phyloP scores from a whole-genome alignment of 2,888 invertebrate genomes.

The Mesorhabditis spiculigera region DNA sequence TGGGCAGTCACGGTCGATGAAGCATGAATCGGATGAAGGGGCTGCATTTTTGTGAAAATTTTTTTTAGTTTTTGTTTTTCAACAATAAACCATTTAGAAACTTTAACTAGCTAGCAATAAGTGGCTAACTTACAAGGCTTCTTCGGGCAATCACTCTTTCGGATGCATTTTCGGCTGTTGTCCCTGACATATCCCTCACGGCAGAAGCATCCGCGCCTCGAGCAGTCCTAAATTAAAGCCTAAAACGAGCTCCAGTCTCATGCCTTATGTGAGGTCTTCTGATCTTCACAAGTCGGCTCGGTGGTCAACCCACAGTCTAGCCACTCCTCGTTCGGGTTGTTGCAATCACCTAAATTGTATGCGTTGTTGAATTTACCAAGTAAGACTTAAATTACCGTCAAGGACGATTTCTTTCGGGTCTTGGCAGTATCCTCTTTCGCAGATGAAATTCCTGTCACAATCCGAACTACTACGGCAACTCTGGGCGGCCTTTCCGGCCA shows the following conservation, averaged over 20 bases:
- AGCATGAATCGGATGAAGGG: background rate
- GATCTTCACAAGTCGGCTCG: background rate
- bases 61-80: too few species aligned
- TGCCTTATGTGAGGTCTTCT: too few species aligned
- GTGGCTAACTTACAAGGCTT: too few species aligned
- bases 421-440: background rate
- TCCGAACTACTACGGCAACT: constrained; percentile 2
- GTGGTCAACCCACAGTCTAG: background rate
- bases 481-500: background rate
- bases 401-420: background rate
- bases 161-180: background rate
- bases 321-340: background rate
- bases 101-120: too few species aligned
- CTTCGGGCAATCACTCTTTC: background rate
- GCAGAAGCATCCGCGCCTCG: background rate
- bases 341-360: background rate
- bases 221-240: background rate
- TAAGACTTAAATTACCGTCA: background rate
- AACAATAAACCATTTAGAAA: too few species aligned
- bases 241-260: background rate
- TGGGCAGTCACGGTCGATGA: background rate
- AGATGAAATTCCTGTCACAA: background rate
- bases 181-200: background rate
- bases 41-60: too few species aligned
- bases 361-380: background rate